phyloP scores from a whole-genome alignment of 2,113 vertebrate species.

The Strix aluco region DNA sequence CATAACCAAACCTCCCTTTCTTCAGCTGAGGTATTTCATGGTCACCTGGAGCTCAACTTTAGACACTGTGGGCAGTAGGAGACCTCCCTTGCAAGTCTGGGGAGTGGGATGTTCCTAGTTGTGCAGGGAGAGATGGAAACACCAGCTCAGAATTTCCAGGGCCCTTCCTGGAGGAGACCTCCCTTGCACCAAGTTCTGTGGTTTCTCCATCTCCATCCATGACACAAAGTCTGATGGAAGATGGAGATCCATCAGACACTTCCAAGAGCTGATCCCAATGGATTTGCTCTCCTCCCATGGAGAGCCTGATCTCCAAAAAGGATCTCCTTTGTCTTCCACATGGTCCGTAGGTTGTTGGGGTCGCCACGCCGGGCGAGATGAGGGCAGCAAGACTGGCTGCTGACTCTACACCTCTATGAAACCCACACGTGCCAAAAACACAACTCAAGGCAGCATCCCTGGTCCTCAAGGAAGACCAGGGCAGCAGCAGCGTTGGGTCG shows the following conservation, averaged over 20 bases:
- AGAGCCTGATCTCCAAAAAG: neutral
- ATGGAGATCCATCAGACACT: accelerated
- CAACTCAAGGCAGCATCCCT: neutral
- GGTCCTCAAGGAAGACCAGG: neutral
- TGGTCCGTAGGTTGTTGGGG: accelerated
- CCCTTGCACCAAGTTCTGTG: neutral
- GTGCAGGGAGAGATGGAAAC: neutral
- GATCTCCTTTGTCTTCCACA: neutral
- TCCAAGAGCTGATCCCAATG: neutral
- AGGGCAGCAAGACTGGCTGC: neutral
- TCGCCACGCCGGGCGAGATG: neutral
- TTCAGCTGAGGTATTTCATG: too few relatives aligned
- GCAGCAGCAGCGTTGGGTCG: neutral
- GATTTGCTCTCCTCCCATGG: neutral
- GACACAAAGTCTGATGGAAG: neutral
- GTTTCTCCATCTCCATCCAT: neutral
- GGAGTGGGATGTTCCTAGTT: neutral
- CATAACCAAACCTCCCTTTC: neutral
- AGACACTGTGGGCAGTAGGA: accelerated
- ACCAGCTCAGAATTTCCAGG: neutral
- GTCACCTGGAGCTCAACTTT: neutral
- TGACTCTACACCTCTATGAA: neutral
- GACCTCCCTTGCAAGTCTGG: neutral
- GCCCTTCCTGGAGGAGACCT: neutral
- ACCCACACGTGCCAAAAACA: accelerated